These are phyloP conservation scores for Penaeus vannamei DNA, from an alignment of 1,140 invertebrate species.

Conservation along the genomic window DNA sequence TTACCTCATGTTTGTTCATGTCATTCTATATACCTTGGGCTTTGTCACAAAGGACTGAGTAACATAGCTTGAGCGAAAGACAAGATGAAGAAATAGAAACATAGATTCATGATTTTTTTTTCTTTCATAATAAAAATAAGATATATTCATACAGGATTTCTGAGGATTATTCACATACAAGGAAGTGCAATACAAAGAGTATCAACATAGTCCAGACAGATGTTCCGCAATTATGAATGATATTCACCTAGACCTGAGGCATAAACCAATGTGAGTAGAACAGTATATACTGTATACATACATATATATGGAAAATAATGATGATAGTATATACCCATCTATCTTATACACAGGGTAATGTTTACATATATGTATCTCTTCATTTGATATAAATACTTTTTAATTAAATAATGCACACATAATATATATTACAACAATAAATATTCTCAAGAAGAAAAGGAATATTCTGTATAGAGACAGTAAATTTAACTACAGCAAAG, in stretches of 20 bases:
- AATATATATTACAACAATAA: constrained; percentile 43
- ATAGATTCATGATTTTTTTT: constrained; percentile 24
- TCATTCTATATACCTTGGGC: not conserved
- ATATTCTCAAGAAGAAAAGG: constrained; percentile 31
- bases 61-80: constrained; percentile 38
- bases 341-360: constrained; percentile 59
- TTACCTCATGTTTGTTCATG: not conserved
- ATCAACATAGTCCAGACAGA: constrained; percentile 56
- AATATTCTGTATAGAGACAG: constrained; percentile 22
- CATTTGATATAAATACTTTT: constrained; percentile 53
- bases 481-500: constrained; percentile 41
- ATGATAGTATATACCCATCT: constrained; percentile 56
- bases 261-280: constrained; percentile 54
- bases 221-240: constrained; percentile 42
- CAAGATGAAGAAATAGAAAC: constrained; percentile 12
- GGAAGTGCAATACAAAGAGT: constrained; percentile 51
- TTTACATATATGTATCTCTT: constrained; percentile 51
- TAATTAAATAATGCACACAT: constrained; percentile 48
- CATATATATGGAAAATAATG: constrained; percentile 27
- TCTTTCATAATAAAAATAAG: constrained; percentile 36
- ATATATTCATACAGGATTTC: not conserved
- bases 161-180: constrained; percentile 38
- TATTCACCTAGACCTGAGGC: constrained; percentile 57
- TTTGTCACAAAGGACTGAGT: not conserved
- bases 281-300: not conserved